Evolutionary conservation across 1,140 invertebrate genomes (phyloP), one percentile per base, ranked within the genome.

Genomic region (Piezodorus guildinii): DNA sequence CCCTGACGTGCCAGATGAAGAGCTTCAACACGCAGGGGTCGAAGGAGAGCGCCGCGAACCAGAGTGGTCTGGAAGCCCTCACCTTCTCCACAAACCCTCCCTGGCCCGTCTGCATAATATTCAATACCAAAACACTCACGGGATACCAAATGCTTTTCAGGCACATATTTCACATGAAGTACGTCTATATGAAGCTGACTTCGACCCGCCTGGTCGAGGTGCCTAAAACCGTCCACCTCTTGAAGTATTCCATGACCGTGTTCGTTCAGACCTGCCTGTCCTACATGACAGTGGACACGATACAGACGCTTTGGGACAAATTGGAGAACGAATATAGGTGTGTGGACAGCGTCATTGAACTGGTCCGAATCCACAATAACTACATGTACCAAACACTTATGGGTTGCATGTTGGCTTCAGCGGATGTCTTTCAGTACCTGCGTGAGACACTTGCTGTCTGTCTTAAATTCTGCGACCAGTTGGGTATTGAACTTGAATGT

Each of bases 101-200:
- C 21, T 56, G 52, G 52, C 52, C 52, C 1, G 17, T 56, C 52
- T 23, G 23, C 17, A 56, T 56, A 2, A 23, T 56, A 5, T 56
- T 56, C 17, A 23, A 56, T 23, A 10, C 52, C 5, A 21, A 21
- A 25, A 14, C 52, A 4, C 17, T 56, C 3, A 56, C 9, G 5
- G 19, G 17, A 8, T 56, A 56, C 23, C 52, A 56, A 25, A 56
- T 56, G 52, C 17, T 56, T 10, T 56, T 56, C 52, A 56, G 52
- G 14, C 52, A 56, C 15, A 56, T 56, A 56, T 56, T 56, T 56
- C 27, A 56, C 21, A 25, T 25, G 14, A 56, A 56, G 14, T 25
- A 23, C 12, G 52, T 56, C 23, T 56, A 16, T 15, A 23, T 23
- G 19, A 56, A 56, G 17, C 23, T 56, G 9, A 23, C 19, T 25